A percentile compares a stretch with the other conserved stretches of the same genome.
Conservation (phyloP, 2,797 vertebrate genomes). For the Poecilia gillii region DNA sequence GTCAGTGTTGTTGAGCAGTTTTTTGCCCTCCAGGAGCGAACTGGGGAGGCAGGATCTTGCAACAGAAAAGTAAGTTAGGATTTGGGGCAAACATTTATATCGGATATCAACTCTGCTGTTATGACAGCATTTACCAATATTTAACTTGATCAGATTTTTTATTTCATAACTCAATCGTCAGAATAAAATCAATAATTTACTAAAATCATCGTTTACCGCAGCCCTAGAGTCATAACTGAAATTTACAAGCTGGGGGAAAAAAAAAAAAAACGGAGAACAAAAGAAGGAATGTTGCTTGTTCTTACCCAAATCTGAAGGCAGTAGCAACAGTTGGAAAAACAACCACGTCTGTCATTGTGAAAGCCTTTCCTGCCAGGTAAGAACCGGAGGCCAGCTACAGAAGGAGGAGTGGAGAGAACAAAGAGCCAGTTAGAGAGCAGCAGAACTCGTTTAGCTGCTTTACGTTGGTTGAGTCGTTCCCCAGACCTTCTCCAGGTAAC, state of each 20-base stretch:
- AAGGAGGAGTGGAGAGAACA: neutral
- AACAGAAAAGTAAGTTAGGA: no score
- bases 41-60: no score
- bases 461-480: neutral
- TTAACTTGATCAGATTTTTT: no score
- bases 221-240: neutral
- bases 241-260: neutral
- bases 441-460: neutral
- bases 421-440: neutral
- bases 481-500: conserved; percentile 74
- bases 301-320: conserved; percentile 73
- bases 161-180: no score
- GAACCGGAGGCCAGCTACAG: conserved; percentile 51
- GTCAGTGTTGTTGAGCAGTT: no score
- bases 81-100: no score
- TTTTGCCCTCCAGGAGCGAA: no score
- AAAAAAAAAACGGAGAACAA: neutral
- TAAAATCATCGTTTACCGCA: no score
- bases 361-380: conserved; percentile 64
- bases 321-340: conserved; percentile 72
- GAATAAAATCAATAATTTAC: no score
- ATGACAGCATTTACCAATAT: no score
- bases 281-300: neutral
- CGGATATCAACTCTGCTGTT: no score
- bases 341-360: conserved; percentile 76